phyloP scores from a whole-genome alignment of 1,140 invertebrate genomes.

The Eupristina koningsbergeri region DNA sequence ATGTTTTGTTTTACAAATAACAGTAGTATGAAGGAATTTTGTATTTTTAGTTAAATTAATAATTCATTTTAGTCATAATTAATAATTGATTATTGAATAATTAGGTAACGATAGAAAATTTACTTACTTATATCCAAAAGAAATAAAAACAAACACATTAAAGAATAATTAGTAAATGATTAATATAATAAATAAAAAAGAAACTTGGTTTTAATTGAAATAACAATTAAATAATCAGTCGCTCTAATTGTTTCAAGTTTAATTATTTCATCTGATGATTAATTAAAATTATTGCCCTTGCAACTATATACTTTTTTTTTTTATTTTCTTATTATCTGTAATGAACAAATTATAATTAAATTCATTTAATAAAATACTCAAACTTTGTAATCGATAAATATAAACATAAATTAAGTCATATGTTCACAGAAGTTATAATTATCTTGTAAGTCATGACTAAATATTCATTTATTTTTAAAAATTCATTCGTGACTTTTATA shows the following conservation, averaged over 20 bases:
- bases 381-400: too few species aligned
- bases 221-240: not conserved
- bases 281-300: not conserved
- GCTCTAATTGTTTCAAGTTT: not conserved
- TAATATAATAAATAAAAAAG: not conserved
- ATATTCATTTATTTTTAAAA: not conserved
- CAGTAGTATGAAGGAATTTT: not conserved
- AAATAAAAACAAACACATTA: too few species aligned
- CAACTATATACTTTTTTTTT: not conserved
- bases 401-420: not conserved
- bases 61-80: not conserved
- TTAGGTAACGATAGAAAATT: not conserved
- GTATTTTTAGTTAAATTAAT: not conserved
- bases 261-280: not conserved
- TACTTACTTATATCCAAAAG: not conserved
- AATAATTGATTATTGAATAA: not conserved
- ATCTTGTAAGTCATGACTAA: not conserved
- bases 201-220: not conserved
- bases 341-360: not conserved
- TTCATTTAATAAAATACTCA: not conserved
- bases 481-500: not conserved
- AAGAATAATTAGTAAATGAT: too few species aligned
- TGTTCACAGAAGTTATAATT: not conserved
- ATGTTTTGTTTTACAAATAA: not conserved
- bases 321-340: too few species aligned